Percentiles rank a stretch among this genome's conserved stretches.
Conservation (phyloP, 2,888 invertebrate species). For the Falcaria lacertinaria region DNA sequence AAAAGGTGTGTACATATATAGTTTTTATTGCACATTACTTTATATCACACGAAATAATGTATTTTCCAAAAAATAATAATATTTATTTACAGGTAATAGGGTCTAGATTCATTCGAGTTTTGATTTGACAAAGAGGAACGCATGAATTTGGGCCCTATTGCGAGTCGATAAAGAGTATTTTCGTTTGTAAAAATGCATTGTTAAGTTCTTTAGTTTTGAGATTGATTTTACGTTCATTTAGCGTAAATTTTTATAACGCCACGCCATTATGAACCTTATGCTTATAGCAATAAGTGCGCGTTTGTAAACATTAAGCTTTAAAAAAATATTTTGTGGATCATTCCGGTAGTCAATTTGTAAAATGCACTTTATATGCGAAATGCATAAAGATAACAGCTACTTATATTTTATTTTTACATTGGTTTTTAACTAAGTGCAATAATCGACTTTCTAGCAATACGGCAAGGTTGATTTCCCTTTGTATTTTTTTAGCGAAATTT, state of each 20-base stretch:
- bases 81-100: neutral
- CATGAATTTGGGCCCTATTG: neutral
- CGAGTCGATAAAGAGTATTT: neutral
- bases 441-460: neutral
- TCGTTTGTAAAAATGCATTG: neutral
- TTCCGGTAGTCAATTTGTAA: neutral
- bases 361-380: neutral
- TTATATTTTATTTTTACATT: neutral
- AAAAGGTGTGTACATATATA: conserved; percentile 20
- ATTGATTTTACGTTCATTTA: neutral
- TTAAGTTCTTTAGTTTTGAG: neutral
- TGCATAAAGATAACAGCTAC: no score
- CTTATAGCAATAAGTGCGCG: conserved; percentile 5
- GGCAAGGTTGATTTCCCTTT: conserved; percentile 21
- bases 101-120: neutral
- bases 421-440: neutral
- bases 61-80: neutral
- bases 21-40: neutral
- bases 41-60: conserved; percentile 3
- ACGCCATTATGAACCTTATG: conserved; percentile 5
- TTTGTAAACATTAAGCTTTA: conserved; percentile 1
- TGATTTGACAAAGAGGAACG: neutral
- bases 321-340: conserved; percentile 1
- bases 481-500: conserved; percentile 21
- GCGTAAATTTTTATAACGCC: neutral